Conservation (phyloP, 30 jellyfish, hydroid and myxozoan species). For the Catostylus mosaicus region DNA sequence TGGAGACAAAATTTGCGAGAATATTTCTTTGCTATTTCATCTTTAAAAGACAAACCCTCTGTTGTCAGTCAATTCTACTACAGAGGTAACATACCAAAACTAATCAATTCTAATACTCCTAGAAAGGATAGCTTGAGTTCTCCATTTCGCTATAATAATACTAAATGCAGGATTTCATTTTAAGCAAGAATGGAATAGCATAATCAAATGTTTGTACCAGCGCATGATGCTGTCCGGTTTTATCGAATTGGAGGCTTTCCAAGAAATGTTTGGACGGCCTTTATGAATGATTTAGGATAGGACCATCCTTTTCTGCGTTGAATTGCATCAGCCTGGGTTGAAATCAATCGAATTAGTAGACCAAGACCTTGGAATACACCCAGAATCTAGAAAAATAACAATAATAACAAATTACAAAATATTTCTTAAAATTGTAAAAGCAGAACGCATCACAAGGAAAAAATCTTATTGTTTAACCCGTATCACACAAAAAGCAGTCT, state of each 20-base stretch:
- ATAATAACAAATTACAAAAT: too few species aligned
- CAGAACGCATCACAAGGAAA: not conserved
- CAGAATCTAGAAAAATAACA: slow-evolving; percentile 55
- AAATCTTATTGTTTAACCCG: too few species aligned
- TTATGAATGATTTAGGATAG: slow-evolving; percentile 46
- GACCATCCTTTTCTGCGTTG: slow-evolving; percentile 65
- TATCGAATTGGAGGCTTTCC: slow-evolving; percentile 44
- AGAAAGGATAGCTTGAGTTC: too few species aligned
- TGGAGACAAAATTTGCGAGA: too few species aligned
- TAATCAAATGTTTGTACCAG: too few species aligned
- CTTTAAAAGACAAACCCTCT: too few species aligned
- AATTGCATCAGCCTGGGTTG: slow-evolving; percentile 74
- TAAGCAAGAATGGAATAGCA: too few species aligned
- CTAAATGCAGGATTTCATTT: not conserved
- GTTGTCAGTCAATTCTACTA: too few species aligned
- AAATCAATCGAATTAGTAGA: slow-evolving; percentile 46
- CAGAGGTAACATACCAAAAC: too few species aligned
- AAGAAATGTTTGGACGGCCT: slow-evolving; percentile 75
- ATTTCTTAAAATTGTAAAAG: not conserved
- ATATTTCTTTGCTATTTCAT: too few species aligned
- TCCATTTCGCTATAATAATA: not conserved
- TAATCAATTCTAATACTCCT: too few species aligned
- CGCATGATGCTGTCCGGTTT: not conserved
- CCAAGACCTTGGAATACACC: slow-evolving; percentile 83
- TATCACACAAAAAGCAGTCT: too few species aligned